phyloP scores from a whole-genome alignment of 2,797 vertebrate species.

The Acanthornis magna region DNA sequence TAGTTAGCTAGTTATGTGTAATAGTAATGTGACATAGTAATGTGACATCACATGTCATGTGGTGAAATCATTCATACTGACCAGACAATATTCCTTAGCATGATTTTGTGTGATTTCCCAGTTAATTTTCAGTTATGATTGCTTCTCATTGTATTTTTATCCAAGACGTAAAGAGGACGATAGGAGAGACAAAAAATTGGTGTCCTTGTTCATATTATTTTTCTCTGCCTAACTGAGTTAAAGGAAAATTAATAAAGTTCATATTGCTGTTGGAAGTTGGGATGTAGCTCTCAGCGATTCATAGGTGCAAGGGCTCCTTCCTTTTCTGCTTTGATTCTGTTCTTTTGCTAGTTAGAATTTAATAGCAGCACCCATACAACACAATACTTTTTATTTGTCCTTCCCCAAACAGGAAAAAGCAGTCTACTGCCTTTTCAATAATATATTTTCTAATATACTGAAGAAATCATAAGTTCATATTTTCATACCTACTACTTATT shows the following conservation, averaged over 20 bases:
- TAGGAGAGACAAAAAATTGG: not conserved
- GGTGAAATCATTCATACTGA: not conserved
- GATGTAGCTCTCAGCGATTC: not conserved
- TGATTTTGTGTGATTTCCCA: not conserved
- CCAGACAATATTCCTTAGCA: not conserved
- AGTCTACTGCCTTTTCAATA: not conserved
- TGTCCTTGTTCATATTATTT: not conserved
- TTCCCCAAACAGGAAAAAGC: not conserved
- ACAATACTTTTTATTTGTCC: not conserved
- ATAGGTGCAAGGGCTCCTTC: not conserved
- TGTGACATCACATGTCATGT: not conserved
- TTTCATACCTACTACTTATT: not conserved
- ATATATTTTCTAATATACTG: not conserved
- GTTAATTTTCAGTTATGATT: not conserved
- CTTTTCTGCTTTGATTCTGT: not conserved
- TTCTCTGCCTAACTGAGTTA: not conserved
- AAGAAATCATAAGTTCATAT: not conserved
- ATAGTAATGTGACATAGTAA: too few species aligned
- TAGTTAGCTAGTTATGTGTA: not conserved
- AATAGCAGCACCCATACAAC: not conserved
- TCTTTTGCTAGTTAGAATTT: not conserved
- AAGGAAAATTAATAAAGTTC: not conserved
- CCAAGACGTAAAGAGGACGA: not conserved
- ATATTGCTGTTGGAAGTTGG: not conserved
- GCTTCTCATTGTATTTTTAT: not conserved